A percentile compares a stretch with the other conserved stretches of the same genome.
Conservation (phyloP, 30 jellyfish, hydroid and myxozoan genomes). For the Nemopilema nomurai region DNA sequence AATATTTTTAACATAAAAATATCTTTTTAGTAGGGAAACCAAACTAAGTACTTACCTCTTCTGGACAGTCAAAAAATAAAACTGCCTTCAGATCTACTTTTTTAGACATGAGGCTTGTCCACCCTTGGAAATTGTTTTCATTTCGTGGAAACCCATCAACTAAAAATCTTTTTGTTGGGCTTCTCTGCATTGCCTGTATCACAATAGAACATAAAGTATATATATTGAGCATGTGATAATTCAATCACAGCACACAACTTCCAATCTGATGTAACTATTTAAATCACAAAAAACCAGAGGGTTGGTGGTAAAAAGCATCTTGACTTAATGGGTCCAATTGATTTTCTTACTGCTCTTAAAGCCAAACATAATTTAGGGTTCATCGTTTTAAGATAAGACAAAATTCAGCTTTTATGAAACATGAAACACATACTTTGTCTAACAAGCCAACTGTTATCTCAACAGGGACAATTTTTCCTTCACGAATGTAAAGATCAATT, state of each 20-base stretch:
- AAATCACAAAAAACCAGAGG: not conserved
- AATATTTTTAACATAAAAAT: too few species aligned
- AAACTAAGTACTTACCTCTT: slow-evolving; percentile 59
- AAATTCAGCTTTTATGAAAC: too few species aligned
- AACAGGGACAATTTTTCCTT: slow-evolving; percentile 99
- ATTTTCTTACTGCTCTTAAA: too few species aligned
- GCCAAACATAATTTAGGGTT: too few species aligned
- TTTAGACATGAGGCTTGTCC: slow-evolving; percentile 72
- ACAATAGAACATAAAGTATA: not conserved
- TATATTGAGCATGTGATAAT: not conserved
- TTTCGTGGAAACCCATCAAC: slow-evolving; percentile 99
- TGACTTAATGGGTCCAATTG: too few species aligned
- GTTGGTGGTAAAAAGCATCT: too few species aligned
- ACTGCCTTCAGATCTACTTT: slow-evolving; percentile 84
- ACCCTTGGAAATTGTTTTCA: slow-evolving; percentile 90
- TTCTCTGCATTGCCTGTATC: slow-evolving; percentile 81
- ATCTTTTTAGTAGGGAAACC: not conserved
- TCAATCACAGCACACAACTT: too few species aligned
- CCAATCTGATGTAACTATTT: not conserved
- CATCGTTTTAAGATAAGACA: too few species aligned
- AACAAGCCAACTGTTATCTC: slow-evolving; percentile 92
- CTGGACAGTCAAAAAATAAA: slow-evolving; percentile 88
- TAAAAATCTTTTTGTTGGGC: slow-evolving; percentile 61
- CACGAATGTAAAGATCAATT: slow-evolving; percentile 75
- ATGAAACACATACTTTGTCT: slow-evolving; percentile 60